These are phyloP conservation scores for Phycodurus eques DNA, from an alignment of 2,113 vertebrate genomes.

Conservation along the genomic window DNA sequence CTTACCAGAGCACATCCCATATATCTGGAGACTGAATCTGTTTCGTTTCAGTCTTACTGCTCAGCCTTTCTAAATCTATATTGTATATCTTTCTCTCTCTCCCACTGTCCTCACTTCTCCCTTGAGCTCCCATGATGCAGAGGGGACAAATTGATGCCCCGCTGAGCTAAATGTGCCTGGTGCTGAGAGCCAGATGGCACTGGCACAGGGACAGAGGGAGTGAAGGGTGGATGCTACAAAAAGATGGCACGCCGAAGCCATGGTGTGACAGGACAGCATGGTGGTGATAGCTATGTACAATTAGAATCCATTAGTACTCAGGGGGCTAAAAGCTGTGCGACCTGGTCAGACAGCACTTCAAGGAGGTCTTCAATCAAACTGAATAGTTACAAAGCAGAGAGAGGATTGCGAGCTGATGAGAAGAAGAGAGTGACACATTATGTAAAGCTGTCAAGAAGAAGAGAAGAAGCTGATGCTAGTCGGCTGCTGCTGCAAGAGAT, in stretches of 20 bases:
- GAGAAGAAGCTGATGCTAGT: conserved; percentile 38
- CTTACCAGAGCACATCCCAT: conserved; percentile 45
- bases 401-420: conserved; percentile 12
- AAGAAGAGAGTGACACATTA: conserved; percentile 13
- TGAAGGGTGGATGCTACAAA: conserved; percentile 47
- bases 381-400: conserved; percentile 10
- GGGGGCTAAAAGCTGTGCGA: conserved; percentile 31
- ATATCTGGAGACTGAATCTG: conserved; percentile 36
- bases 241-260: conserved; percentile 37
- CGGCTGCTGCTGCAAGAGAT: conserved; percentile 14
- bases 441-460: conserved; percentile 23
- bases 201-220: conserved; percentile 54
- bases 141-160: conserved; percentile 65
- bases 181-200: conserved; percentile 70
- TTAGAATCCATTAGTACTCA: conserved; percentile 60
- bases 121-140: conserved; percentile 35
- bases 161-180: conserved; percentile 66
- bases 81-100: conserved; percentile 22
- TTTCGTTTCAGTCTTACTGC: conserved; percentile 11
- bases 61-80: conserved; percentile 34
- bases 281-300: conserved; percentile 47
- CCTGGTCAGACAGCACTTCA: conserved; percentile 13
- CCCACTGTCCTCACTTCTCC: conserved; percentile 28
- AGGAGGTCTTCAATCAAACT: conserved; percentile 17
- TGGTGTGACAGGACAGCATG: conserved; percentile 36